Evolutionary conservation across 2,888 invertebrate species (phyloP), one percentile per base, ranked within the genome.

Genomic region (Mechanitis mazaeus): DNA sequence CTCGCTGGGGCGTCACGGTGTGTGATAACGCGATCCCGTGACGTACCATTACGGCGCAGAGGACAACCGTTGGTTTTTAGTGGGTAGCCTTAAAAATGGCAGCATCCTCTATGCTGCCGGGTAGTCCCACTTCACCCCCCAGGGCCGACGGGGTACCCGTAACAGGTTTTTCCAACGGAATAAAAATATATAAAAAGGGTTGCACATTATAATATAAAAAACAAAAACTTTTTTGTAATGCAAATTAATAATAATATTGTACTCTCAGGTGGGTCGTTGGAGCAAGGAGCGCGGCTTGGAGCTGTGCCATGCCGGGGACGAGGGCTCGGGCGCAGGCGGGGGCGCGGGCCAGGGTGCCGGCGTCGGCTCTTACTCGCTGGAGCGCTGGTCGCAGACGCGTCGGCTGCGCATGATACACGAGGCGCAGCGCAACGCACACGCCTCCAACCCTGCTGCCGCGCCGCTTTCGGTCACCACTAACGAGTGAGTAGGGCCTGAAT

Each of bases 351-450:
- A 67, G 80, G 81, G 20, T 82, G 71, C 57, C 71, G 61, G 73
- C 66, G 42, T 73, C 67, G 83, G 84, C 45, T 83, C 87, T 50
- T 87, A 85, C 78, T 81, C 86, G 66, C 79, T 88, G 78, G 89
- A 90, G 83, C 89, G 88, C 61, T 85, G 86, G 85, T 84, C 82
- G 66, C 87, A 86, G 78, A 86, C 84, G 71, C 84, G 87, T 46
- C 85, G 89, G 1, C 76, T 88, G 72, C 87, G 87, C 73, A 85
- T 89, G 87, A 90, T 90, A 58, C 83, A 84, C 59, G 86, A 87
- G 74, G 89, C 89, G 60, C 85, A 87, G 72, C 83, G 86, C 56
- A 78, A 68, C 69, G 81, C 59, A 46, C 57, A 56, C 58, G 63
- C 66, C 38, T 50, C 45, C 58, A 11, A 55, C 60, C 11, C 60